Percentiles rank a stretch among this genome's conserved stretches.
Evolutionary conservation across 2,888 invertebrate species (phyloP).

Genomic region (Therioaphis trifolii): DNA sequence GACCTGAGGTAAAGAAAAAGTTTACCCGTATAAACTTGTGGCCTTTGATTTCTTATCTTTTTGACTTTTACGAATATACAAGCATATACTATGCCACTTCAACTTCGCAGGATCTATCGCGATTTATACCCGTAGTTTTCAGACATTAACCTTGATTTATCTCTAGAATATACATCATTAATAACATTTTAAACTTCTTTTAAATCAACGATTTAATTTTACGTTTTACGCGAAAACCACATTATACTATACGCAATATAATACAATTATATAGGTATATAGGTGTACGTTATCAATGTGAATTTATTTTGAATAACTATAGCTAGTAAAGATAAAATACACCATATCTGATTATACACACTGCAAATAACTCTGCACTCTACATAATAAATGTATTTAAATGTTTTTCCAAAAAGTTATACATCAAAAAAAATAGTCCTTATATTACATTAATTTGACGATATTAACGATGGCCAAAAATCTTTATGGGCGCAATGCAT

Average conservation of each 20-base stretch:
- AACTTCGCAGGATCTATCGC: slow-evolving; percentile 31
- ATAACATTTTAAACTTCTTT: slow-evolving; percentile 40
- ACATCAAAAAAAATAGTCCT: too few species aligned
- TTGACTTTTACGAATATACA: slow-evolving; percentile 54
- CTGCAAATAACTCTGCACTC: too few species aligned
- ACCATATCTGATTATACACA: too few species aligned
- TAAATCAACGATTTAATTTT: slow-evolving; percentile 10
- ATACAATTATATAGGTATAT: too few species aligned
- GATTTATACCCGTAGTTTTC: slow-evolving; percentile 15
- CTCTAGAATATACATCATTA: slow-evolving; percentile 17
- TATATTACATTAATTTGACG: too few species aligned
- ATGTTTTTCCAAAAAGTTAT: too few species aligned
- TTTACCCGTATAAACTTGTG: slow-evolving; percentile 42
- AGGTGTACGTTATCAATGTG: not conserved
- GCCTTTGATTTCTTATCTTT: slow-evolving; percentile 56
- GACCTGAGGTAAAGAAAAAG: slow-evolving; percentile 45
- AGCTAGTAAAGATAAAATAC: too few species aligned
- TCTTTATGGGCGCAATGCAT: too few species aligned
- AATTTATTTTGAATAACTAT: too few species aligned
- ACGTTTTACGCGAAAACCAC: not conserved
- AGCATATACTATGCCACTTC: not conserved
- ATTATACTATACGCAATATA: too few species aligned
- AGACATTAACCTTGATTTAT: slow-evolving; percentile 45
- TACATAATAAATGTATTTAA: too few species aligned
- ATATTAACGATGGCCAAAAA: too few species aligned